A percentile compares a stretch with the other conserved stretches of the same genome.
Evolutionary conservation across 1,140 invertebrate species (phyloP).

Genomic region (Ips typographus): DNA sequence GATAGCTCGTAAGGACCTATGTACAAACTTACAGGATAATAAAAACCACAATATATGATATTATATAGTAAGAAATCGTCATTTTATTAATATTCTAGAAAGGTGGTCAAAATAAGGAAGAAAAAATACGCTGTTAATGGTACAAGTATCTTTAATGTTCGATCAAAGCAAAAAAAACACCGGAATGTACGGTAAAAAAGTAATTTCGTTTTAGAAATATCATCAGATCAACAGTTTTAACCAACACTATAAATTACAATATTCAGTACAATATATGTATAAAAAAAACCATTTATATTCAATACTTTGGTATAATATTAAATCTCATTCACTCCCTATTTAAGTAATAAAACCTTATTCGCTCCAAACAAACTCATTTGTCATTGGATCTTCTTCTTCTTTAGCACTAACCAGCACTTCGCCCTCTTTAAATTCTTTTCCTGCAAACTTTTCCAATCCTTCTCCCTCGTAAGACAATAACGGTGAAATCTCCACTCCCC

Average conservation of each 20-base stretch:
- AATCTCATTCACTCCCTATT: not conserved
- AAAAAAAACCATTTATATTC: no score
- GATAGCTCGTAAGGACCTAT: constrained; percentile 29
- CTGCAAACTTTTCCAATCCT: constrained; percentile 58
- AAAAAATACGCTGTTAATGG: no score
- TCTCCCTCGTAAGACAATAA: constrained; percentile 89
- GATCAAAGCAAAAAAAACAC: no score
- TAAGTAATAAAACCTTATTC: not conserved
- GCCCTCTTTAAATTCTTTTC: constrained; percentile 30
- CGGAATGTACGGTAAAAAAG: no score
- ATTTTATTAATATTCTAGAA: no score
- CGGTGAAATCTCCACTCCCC: constrained; percentile 88
- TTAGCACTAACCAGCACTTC: constrained; percentile 27
- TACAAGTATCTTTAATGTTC: no score
- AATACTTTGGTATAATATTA: no score
- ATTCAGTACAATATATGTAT: no score
- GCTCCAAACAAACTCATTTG: not conserved
- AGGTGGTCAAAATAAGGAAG: no score
- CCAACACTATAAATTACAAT: no score
- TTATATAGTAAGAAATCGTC: constrained; percentile 22
- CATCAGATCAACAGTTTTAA: no score
- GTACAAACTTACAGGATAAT: constrained; percentile 36
- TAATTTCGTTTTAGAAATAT: no score
- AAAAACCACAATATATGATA: constrained; percentile 15
- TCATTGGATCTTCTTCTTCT: constrained; percentile 7